Evolutionary conservation across 2,797 vertebrate genomes (phyloP), one percentile per base, ranked within the genome.

Genomic region (Carapus acus): DNA sequence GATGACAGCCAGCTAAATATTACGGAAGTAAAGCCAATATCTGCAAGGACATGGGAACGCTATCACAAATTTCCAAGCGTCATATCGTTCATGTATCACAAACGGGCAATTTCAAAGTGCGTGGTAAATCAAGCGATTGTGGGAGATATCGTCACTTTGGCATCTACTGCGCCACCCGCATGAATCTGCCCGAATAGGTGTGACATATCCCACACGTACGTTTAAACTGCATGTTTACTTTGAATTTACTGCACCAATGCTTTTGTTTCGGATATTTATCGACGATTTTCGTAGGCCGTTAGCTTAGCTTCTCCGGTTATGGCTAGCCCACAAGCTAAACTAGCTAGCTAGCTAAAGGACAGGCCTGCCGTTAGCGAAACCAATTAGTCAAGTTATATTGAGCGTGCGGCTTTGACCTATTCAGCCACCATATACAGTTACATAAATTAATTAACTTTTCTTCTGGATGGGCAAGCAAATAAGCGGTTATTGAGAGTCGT

Each of bases 251-350:
- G 12, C 6, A 9, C 2, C 14, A 36, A 36, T 36, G 5, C 34
- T 4, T 33, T 33, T 3, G 14, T 33, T 15, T 7, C 4, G 34
- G 2, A 36, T 15, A 15, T 27, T 7, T 23, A 6, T 18, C 43
- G 43, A 45, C 23, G 13, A n/a, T 17, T 12, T 9, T 6, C 24
- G 17, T 62, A 76, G 77, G 67, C 77, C n/a, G 3, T 64, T 83
- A 82, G 73, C 78, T 72, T 72, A 72, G 65, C 73, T 24, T 14
- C 18, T 19, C 2, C 7, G 47, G 23, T 16, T 11, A 43, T 17
- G 23, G 11, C 21, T 64, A 73, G 73, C 64, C 56, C 46, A 52
- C 36, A 27, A 49, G 83, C 82, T 77, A 81, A 69, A 12, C 49
- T 23, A 43, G 70, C 74, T 70, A 19, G 16, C 49, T 69, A 74